Percentiles rank a stretch among this genome's conserved stretches.
These are phyloP conservation scores for Gracilinanus agilis DNA, from an alignment of 2,113 vertebrate species.

Conservation along the genomic window DNA sequence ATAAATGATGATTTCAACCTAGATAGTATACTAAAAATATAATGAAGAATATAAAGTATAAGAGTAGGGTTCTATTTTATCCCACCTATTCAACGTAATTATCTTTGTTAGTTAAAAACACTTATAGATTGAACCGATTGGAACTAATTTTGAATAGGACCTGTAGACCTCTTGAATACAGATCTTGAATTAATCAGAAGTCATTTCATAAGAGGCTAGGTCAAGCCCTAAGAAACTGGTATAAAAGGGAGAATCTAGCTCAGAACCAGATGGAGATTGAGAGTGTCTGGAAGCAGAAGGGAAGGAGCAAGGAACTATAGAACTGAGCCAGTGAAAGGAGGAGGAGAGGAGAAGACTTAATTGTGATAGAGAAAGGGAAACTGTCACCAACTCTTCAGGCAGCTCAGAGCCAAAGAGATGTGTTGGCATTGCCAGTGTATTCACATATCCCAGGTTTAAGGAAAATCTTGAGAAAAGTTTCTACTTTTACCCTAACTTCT, in stretches of 20 bases:
- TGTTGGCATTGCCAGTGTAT: neutral
- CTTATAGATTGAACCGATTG: neutral
- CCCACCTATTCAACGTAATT: neutral
- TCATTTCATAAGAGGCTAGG: neutral
- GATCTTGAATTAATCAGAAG: neutral
- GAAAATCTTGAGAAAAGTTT: neutral
- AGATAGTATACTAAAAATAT: neutral
- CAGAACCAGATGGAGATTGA: neutral
- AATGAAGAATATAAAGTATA: neutral
- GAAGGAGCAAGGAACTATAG: neutral
- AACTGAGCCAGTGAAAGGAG: neutral
- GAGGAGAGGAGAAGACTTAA: too few species aligned
- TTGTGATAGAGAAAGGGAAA: neutral
- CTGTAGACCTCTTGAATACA: neutral
- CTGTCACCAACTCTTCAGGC: neutral
- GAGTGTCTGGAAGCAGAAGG: neutral
- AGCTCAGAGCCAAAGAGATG: neutral
- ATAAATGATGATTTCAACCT: neutral
- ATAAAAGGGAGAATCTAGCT: neutral
- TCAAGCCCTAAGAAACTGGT: neutral
- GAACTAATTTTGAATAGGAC: neutral
- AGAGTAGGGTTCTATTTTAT: neutral
- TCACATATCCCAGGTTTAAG: neutral
- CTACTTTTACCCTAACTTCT: neutral
- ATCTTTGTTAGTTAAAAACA: neutral